Conservation (phyloP, 2,888 invertebrate species). For the Sclerodermus sp. region DNA sequence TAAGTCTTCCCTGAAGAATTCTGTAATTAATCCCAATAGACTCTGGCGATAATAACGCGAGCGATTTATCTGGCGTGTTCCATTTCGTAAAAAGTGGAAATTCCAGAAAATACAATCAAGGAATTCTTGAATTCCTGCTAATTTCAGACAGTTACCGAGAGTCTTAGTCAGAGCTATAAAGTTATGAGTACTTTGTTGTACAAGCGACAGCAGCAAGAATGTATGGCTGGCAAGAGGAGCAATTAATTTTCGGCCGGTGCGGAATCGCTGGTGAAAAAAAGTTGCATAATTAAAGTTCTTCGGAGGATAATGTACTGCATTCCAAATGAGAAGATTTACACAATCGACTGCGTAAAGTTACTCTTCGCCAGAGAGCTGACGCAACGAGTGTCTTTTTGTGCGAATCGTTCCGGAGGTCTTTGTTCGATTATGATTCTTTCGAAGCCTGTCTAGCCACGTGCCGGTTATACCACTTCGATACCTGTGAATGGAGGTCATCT, state of each 20-base stretch:
- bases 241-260: conserved; percentile 29
- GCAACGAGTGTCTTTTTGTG: conserved; percentile 25
- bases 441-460: not conserved
- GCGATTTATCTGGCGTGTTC: no score
- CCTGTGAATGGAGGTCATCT: no score
- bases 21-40: no score
- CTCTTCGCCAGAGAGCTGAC: conserved; percentile 14
- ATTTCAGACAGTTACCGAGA: no score
- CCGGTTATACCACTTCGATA: no score
- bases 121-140: no score
- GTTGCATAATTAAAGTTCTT: conserved; percentile 24
- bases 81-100: no score
- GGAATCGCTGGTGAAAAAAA: conserved; percentile 20
- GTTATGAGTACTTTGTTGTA: conserved; percentile 2
- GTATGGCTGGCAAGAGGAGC: conserved; percentile 18
- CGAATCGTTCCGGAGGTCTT: conserved; percentile 13
- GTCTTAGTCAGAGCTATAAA: no score
- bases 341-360: conserved; percentile 21
- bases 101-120: no score
- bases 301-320: conserved; percentile 36
- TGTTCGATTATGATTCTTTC: conserved; percentile 9
- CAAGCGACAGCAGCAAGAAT: conserved; percentile 2
- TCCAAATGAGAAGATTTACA: conserved; percentile 38
- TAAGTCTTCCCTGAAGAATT: no score
- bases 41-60: no score